Evolutionary conservation across 1,140 invertebrate genomes (phyloP).

Genomic region (Zaprionus vittiger): DNA sequence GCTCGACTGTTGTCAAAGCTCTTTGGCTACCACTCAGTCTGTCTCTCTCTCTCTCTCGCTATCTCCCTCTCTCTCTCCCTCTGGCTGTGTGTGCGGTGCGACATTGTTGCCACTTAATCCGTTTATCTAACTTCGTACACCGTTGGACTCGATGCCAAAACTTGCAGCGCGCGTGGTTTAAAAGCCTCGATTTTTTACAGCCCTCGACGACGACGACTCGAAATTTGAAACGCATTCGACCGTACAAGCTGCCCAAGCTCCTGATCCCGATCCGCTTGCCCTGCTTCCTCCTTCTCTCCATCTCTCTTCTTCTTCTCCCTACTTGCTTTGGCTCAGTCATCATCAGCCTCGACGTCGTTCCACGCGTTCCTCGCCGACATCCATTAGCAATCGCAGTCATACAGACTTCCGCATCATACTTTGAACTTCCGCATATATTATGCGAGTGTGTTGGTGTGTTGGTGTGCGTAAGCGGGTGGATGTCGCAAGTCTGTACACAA

Average conservation of each 20-base stretch:
- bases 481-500: slow-evolving; percentile 58
- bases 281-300: background rate
- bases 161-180: slow-evolving; percentile 68
- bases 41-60: background rate
- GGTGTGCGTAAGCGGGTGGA: slow-evolving; percentile 47
- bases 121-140: slow-evolving; percentile 85
- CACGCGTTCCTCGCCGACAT: slow-evolving; percentile 54
- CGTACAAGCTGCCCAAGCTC: slow-evolving; percentile 53
- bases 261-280: slow-evolving; percentile 8
- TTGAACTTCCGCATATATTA: slow-evolving; percentile 78
- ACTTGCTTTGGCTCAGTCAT: slow-evolving; percentile 15
- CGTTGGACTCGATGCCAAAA: slow-evolving; percentile 82
- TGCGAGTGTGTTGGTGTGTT: slow-evolving; percentile 42
- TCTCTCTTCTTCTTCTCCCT: background rate
- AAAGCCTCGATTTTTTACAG: slow-evolving; percentile 54
- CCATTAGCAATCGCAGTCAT: slow-evolving; percentile 82
- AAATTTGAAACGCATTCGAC: slow-evolving; percentile 75
- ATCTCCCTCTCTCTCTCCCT: background rate
- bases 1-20: slow-evolving; percentile 23
- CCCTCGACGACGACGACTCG: slow-evolving; percentile 25
- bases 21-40: slow-evolving; percentile 4
- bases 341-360: slow-evolving; percentile 10
- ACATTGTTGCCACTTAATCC: slow-evolving; percentile 83
- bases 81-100: slow-evolving; percentile 31
- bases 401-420: slow-evolving; percentile 82